A percentile compares a stretch with the other conserved stretches of the same genome.
Evolutionary conservation across 2,888 invertebrate genomes (phyloP).

Genomic region (Mythimna albipuncta): DNA sequence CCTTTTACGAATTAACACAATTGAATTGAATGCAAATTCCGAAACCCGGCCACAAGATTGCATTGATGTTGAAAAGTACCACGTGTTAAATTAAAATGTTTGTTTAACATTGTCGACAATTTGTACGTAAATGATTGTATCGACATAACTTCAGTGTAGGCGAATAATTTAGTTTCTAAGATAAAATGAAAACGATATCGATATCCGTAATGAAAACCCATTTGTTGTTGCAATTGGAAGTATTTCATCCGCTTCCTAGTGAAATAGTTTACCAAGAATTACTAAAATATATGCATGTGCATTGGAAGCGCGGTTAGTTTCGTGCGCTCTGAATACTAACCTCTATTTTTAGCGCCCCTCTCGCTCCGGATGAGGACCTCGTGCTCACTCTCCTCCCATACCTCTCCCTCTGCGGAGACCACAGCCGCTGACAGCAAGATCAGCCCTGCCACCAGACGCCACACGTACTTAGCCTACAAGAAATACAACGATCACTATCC

Average conservation of each 20-base stretch:
- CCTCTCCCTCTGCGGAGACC: slow-evolving; percentile 92
- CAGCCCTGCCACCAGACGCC: slow-evolving; percentile 87
- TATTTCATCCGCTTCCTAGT: background rate
- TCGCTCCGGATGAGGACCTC: slow-evolving; percentile 95
- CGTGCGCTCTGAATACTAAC: slow-evolving; percentile 78
- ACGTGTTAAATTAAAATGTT: slow-evolving; percentile 36
- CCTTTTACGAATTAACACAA: slow-evolving; percentile 13
- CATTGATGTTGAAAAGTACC: slow-evolving; percentile 35
- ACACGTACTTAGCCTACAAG: slow-evolving; percentile 78
- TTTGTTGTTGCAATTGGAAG: background rate
- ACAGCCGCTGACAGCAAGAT: slow-evolving; percentile 88
- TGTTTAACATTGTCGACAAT: background rate
- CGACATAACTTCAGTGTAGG: background rate
- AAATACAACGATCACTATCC: slow-evolving; percentile 25
- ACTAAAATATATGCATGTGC: slow-evolving; percentile 42
- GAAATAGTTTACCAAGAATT: slow-evolving; percentile 13
- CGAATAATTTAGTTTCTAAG: background rate
- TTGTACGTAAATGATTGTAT: background rate
- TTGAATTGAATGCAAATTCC: slow-evolving; percentile 11
- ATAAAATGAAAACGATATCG: too few relatives aligned
- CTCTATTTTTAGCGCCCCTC: slow-evolving; percentile 94
- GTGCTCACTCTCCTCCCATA: slow-evolving; percentile 95
- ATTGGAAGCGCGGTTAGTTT: slow-evolving; percentile 51
- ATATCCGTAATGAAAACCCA: background rate
- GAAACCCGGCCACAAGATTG: background rate